Percentiles rank a stretch among this genome's conserved stretches.
These are phyloP conservation scores for Nothoprocta perdicaria DNA, from an alignment of 2,113 vertebrate genomes.

Conservation along the genomic window DNA sequence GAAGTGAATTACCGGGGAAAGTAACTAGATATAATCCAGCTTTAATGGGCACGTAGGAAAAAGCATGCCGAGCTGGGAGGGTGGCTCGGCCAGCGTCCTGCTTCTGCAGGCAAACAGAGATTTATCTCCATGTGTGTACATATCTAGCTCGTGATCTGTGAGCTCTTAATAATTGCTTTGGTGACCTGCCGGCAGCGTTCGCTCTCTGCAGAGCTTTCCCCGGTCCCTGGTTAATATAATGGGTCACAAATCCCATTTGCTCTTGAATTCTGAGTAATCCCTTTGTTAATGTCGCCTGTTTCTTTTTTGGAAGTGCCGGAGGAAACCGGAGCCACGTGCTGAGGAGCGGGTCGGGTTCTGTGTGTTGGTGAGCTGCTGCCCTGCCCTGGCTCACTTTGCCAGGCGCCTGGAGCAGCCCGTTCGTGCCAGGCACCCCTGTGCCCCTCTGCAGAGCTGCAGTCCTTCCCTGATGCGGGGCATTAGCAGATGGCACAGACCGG, in stretches of 20 bases:
- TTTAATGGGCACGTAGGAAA: conserved; percentile 38
- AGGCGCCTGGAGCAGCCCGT: background rate
- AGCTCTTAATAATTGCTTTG: conserved; percentile 70
- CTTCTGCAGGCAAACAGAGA: conserved; percentile 57
- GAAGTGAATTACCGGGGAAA: conserved; percentile 32
- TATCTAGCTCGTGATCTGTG: conserved; percentile 63
- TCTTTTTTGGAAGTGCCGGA: background rate
- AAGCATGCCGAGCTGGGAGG: conserved; percentile 1
- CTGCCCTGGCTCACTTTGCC: background rate
- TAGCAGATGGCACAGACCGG: background rate
- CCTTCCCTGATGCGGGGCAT: background rate
- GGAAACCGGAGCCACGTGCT: background rate
- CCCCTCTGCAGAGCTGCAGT: background rate
- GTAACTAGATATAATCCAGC: conserved; percentile 36
- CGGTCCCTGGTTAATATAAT: conserved; percentile 53
- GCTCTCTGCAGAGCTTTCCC: conserved; percentile 32
- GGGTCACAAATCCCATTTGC: conserved; percentile 54
- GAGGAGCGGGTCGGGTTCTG: background rate
- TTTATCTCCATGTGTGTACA: conserved; percentile 43
- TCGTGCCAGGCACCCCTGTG: background rate
- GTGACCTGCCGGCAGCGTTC: conserved; percentile 39
- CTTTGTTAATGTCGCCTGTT: conserved; percentile 12
- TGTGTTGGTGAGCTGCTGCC: background rate
- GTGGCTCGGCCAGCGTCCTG: background rate
- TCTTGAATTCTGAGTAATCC: conserved; percentile 55